Conservation (phyloP, 1,140 invertebrate species). For the Apis dorsata region DNA sequence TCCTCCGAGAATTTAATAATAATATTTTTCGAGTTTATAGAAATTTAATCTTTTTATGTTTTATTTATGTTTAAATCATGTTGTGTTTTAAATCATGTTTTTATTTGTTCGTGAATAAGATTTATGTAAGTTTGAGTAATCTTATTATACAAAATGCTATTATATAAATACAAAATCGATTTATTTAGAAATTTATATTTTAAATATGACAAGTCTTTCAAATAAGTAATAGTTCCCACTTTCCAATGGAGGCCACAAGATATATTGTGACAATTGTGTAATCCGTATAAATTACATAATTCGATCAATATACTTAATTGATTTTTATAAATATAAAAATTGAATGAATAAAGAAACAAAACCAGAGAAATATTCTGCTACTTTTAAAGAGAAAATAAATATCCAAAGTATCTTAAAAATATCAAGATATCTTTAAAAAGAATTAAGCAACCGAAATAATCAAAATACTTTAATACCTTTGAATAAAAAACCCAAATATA, state of each 20-base stretch:
- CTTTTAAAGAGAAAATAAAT: too few species aligned
- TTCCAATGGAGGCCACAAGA: neutral
- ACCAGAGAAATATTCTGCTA: too few species aligned
- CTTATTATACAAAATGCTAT: neutral
- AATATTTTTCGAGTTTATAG: too few species aligned
- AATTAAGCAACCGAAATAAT: too few species aligned
- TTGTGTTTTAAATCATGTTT: too few species aligned
- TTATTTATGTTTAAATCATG: neutral
- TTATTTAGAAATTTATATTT: neutral
- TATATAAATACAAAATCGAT: neutral
- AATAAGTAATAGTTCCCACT: neutral
- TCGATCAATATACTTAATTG: neutral
- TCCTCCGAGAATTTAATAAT: too few species aligned
- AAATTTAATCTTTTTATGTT: neutral
- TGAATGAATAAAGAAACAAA: neutral
- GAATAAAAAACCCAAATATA: too few species aligned
- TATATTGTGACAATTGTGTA: neutral
- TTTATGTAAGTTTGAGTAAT: neutral
- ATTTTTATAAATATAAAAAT: neutral
- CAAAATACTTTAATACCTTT: too few species aligned
- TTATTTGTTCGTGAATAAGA: neutral
- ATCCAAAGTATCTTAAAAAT: too few species aligned
- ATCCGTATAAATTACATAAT: neutral
- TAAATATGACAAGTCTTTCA: neutral
- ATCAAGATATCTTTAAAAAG: too few species aligned